Conservation (phyloP, 2,888 invertebrate genomes). For the Acanthoscelides obtectus region DNA sequence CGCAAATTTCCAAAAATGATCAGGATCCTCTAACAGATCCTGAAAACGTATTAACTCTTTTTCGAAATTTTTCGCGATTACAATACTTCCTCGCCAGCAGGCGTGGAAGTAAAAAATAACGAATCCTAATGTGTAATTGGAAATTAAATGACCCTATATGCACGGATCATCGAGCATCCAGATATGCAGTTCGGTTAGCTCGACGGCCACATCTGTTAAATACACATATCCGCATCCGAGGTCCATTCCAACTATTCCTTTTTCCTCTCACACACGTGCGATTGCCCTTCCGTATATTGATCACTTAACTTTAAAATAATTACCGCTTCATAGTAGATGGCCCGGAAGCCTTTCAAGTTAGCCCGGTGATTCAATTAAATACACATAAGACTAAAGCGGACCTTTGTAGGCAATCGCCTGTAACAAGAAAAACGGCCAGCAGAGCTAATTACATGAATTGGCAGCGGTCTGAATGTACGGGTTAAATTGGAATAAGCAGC, state of each 20-base stretch:
- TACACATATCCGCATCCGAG: neutral
- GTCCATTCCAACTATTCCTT: neutral
- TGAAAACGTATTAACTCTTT: too few relatives aligned
- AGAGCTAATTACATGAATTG: neutral
- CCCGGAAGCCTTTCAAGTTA: neutral
- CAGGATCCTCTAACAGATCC: too few relatives aligned
- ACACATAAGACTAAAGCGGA: neutral
- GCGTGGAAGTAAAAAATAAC: too few relatives aligned
- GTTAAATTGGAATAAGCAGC: neutral
- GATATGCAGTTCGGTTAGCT: too few relatives aligned
- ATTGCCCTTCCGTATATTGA: neutral
- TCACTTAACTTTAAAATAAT: neutral
- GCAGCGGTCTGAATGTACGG: neutral
- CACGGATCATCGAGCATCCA: too few relatives aligned
- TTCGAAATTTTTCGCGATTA: too few relatives aligned
- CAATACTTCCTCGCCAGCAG: too few relatives aligned
- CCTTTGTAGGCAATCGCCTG: neutral
- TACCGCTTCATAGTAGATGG: neutral
- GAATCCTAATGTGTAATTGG: too few relatives aligned
- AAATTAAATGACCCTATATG: too few relatives aligned
- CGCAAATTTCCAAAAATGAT: too few relatives aligned
- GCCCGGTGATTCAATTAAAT: neutral
- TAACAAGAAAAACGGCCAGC: neutral
- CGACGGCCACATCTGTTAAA: too few relatives aligned
- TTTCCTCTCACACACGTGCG: neutral